Evolutionary conservation across 2,888 invertebrate genomes (phyloP), one percentile per base, ranked within the genome.

Genomic region (Girardia tigrina): DNA sequence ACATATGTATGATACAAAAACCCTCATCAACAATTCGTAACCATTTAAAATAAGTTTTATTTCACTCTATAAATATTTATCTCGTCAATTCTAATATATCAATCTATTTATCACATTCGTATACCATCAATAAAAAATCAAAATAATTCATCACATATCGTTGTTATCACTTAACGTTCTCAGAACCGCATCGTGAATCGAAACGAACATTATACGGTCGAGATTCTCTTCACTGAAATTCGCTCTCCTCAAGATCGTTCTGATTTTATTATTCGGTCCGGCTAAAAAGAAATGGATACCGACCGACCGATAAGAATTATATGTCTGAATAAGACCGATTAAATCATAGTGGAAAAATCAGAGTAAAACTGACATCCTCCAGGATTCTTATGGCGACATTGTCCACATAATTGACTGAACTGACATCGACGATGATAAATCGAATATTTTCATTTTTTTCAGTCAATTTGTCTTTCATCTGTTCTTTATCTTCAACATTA

Each of bases 221-320:
- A 56, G 56, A n/a, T 56, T 56, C 4, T 56, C 56, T 16, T 56
- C 56, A n/a, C 20, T 23, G n/a, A 56, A 56, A 20, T 56, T 56
- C 20, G 56, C n/a, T 56, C n/a, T 56, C n/a, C 2, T 4, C 23
- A 56, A 56, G 20, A 56, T 56, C 23, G n/a, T 56, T 16, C 56
- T 56, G n/a, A 56, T 56, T 56, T n/a, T 56, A 56, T 56, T 4
- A 56, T 56, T 56, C n/a, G 56, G 56, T 56, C 56, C 56, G 6
- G 56, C n/a, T 8, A 56, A n/a, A 56, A 56, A 56, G 8, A 56
- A 23, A 20, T 16, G 8, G 4, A 56, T 16, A 6, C 56, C 56
- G 6, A 56, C 6, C n/a, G n/a, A 20, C n/a, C 56, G 4, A 56
- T 56, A 56, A 2, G 56, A 56, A 23, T 6, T 20, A 56, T 56